phyloP scores from a whole-genome alignment of 2,888 invertebrate genomes.

The Julus scanicus region DNA sequence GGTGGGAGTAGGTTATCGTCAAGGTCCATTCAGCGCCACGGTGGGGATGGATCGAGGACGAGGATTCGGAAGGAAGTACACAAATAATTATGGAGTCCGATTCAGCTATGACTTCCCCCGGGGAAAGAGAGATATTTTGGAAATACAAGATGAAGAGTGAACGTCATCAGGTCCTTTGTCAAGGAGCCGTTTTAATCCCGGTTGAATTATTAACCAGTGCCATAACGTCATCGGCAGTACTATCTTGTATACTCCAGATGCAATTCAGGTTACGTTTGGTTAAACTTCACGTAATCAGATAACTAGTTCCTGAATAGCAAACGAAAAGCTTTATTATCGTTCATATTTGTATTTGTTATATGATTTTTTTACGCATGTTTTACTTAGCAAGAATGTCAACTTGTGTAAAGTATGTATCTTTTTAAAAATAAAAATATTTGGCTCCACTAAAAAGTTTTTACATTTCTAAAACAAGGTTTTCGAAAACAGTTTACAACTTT shows the following conservation, averaged over 20 bases:
- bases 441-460: not conserved
- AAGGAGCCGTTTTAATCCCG: not conserved
- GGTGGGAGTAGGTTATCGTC: constrained; percentile 41
- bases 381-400: not conserved
- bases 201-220: not conserved
- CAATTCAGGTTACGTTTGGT: not conserved
- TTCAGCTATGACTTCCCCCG: constrained; percentile 31
- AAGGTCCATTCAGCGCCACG: constrained; percentile 46
- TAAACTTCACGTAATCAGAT: not conserved
- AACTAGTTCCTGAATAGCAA: not conserved
- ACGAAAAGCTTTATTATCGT: not conserved
- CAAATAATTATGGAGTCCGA: constrained; percentile 6
- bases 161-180: not conserved
- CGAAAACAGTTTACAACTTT: too few relatives aligned
- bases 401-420: not conserved
- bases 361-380: too few relatives aligned
- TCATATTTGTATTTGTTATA: too few relatives aligned
- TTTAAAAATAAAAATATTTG: not conserved
- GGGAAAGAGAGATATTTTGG: not conserved
- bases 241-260: not conserved
- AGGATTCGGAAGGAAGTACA: not conserved
- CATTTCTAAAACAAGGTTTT: not conserved
- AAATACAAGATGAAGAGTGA: not conserved
- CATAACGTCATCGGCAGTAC: not conserved
- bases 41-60: constrained; percentile 41